Evolutionary conservation across 2,797 vertebrate genomes (phyloP).

Genomic region (Fistularia commersonii): DNA sequence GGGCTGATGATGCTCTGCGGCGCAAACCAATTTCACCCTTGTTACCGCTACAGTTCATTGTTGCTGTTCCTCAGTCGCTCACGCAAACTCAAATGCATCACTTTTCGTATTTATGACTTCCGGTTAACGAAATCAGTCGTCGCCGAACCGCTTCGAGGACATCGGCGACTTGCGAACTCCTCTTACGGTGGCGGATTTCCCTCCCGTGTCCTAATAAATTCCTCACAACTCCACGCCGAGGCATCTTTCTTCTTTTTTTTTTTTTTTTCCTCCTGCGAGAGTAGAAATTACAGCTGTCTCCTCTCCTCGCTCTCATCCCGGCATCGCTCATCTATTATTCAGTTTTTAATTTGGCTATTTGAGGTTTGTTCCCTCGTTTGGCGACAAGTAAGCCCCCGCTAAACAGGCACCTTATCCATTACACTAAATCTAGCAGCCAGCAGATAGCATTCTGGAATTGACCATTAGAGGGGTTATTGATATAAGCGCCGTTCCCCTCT

Average conservation of each 20-base stretch:
- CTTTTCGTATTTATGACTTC: slow-evolving; percentile 25
- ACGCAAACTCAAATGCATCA: slow-evolving; percentile 18
- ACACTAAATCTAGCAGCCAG: slow-evolving; percentile 75
- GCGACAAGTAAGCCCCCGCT: slow-evolving; percentile 74
- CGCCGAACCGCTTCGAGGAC: too few relatives aligned
- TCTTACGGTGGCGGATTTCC: slow-evolving; percentile 45
- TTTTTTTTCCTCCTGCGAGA: slow-evolving; percentile 36
- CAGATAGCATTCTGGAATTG: slow-evolving; percentile 73
- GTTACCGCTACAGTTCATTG: slow-evolving; percentile 37
- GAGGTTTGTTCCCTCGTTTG: slow-evolving; percentile 78
- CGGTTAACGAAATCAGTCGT: slow-evolving; percentile 21
- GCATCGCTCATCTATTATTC: slow-evolving; percentile 83
- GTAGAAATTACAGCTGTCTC: slow-evolving; percentile 78
- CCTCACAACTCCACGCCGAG: slow-evolving; percentile 69
- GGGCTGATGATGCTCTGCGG: slow-evolving; percentile 32
- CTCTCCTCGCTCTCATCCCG: slow-evolving; percentile 68
- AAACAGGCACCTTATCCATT: slow-evolving; percentile 79
- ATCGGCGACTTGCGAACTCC: too few relatives aligned
- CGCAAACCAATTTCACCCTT: slow-evolving; percentile 35
- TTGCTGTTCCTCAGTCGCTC: slow-evolving; percentile 26
- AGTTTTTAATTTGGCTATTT: slow-evolving; percentile 83
- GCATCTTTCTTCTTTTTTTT: slow-evolving; percentile 32
- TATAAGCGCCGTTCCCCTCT: slow-evolving; percentile 74
- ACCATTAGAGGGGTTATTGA: slow-evolving; percentile 79
- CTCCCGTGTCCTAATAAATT: slow-evolving; percentile 66